Conservation (phyloP, 2,888 invertebrate species). For the Xanthostigma xanthostigma region DNA sequence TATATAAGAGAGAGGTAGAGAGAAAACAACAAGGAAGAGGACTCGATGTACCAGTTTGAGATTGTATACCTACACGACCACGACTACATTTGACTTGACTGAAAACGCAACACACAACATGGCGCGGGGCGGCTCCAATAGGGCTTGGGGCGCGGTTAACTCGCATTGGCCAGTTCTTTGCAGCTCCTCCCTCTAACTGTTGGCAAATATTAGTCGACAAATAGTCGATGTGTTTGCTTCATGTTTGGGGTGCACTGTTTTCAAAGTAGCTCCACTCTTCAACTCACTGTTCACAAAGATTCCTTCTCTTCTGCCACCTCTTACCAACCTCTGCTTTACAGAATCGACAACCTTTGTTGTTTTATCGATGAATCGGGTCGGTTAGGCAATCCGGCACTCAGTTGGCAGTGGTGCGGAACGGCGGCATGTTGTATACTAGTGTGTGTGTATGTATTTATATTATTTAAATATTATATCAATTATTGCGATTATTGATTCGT, state of each 20-base stretch:
- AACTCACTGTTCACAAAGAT: too few species aligned
- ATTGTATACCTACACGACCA: conserved; percentile 5
- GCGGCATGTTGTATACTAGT: neutral
- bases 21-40: too few species aligned
- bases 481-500: too few species aligned
- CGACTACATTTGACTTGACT: conserved; percentile 14
- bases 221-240: conserved; percentile 31
- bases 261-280: too few species aligned
- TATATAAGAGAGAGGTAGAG: too few species aligned
- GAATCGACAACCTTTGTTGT: too few species aligned
- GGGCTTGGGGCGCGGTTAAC: conserved; percentile 22
- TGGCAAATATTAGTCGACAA: conserved; percentile 34
- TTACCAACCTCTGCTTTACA: too few species aligned
- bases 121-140: conserved; percentile 27
- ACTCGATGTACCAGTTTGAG: neutral
- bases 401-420: neutral
- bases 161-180: conserved; percentile 22
- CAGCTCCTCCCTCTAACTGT: conserved; percentile 26
- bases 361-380: too few species aligned
- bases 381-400: neutral
- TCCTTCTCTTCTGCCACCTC: too few species aligned
- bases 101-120: conserved; percentile 26
- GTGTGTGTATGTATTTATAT: conserved; percentile 1
- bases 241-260: conserved; percentile 31
- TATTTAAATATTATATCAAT: neutral